Conservation (phyloP, 2,888 invertebrate species). For the Harpalus rufipes region DNA sequence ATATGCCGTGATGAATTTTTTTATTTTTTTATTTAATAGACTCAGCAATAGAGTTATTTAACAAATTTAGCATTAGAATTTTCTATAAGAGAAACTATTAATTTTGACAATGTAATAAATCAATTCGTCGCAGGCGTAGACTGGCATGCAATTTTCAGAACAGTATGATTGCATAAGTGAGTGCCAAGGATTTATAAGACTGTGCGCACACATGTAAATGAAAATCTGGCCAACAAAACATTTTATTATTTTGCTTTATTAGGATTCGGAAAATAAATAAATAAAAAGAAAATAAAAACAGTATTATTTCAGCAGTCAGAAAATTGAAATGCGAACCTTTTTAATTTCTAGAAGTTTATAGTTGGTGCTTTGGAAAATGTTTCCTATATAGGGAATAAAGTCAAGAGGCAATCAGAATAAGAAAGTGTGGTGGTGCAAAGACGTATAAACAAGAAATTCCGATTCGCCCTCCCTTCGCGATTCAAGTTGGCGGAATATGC, state of each 20-base stretch:
- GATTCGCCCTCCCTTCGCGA: background rate
- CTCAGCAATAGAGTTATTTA: too few relatives aligned
- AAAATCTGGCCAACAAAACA: background rate
- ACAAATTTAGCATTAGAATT: too few relatives aligned
- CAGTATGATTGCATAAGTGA: too few relatives aligned
- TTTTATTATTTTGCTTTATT: background rate
- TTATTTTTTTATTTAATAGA: too few relatives aligned
- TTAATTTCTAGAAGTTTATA: slow-evolving; percentile 32
- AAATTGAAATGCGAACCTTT: background rate
- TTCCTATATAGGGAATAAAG: slow-evolving; percentile 38
- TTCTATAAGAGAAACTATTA: too few relatives aligned
- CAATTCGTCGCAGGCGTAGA: too few relatives aligned
- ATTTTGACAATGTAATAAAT: too few relatives aligned
- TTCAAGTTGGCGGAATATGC: slow-evolving; percentile 18
- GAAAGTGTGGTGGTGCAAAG: slow-evolving; percentile 53
- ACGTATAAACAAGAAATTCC: slow-evolving; percentile 57
- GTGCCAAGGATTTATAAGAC: too few relatives aligned
- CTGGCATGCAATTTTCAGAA: too few relatives aligned
- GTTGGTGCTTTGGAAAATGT: slow-evolving; percentile 23
- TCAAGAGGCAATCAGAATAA: slow-evolving; percentile 57
- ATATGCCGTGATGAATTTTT: too few relatives aligned
- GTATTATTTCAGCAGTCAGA: background rate
- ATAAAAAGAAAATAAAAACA: background rate
- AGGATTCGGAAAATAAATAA: background rate
- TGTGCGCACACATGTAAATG: background rate